Base-by-base conservation (phyloP, 2,888 invertebrate genomes). In the Dicyrtoma fusca region DNA sequence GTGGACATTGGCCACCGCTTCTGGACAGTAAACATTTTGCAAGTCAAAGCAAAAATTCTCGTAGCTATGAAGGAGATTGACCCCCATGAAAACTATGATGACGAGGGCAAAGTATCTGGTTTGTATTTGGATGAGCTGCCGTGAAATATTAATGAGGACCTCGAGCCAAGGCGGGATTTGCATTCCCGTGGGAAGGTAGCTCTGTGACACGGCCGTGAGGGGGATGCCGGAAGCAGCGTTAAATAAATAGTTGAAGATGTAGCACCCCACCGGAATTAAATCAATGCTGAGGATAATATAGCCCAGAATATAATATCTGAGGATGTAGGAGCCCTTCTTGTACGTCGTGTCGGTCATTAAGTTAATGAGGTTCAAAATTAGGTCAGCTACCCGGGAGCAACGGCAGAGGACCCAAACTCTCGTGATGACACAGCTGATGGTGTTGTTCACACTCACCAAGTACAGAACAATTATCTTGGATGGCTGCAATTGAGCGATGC, bases 31-130 rank as follows among this genome's bases (percentile, higher is more conserved):
- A 8, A 70, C 5, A 14, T 62, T 53, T 44, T 62, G 51, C 26
- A 70, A 23, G 2, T 70, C 62, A 17, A 34, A 51, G 42, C 62
- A 62, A 49, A 70, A 70, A 34, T 62, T 25, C 13, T 70, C 70
- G 26, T 62, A 70, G 14, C 62, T 70, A 10, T 42, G 34, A 3
- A 70, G 70, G 5, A 70, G 34, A 17, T 70, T 19, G 11, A 62
- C 61, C 2, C 70, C 70, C 17, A 63, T 47, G 17, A 10, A 62
- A 13, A 70, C 11, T 10, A 49, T 34, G 34, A 70, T 45, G n/a
- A 21, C 25, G 6, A 70, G 62, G 3, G 17, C 62, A 25, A 70
- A 70, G 26, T 49, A 63, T 21, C 57, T 21, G 3, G 69, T 69
- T 6, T 47, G 44, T 11, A 21, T 21, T 19, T 19, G 23, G 11